Conservation (phyloP, 2,888 invertebrate species). For the Agrilus biguttatus region DNA sequence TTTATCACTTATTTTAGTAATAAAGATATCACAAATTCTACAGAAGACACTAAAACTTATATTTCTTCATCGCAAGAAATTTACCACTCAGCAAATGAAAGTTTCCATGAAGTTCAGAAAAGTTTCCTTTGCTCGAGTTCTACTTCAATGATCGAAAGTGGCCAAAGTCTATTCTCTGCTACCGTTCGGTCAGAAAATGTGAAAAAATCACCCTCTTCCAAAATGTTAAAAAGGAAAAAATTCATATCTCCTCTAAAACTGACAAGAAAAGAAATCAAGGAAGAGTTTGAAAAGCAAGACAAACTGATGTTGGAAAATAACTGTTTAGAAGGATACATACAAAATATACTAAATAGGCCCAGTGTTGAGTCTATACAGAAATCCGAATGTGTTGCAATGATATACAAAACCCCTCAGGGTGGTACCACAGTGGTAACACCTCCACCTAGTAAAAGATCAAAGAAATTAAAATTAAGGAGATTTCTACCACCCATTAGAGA, state of each 20-base stretch:
- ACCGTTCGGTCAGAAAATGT: not conserved
- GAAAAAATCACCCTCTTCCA: constrained; percentile 1
- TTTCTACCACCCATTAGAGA: constrained; percentile 5
- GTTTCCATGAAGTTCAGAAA: not conserved
- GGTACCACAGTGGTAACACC: constrained; percentile 16
- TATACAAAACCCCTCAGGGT: constrained; percentile 19
- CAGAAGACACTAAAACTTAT: not conserved
- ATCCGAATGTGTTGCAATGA: constrained; percentile 17
- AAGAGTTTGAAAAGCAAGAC: constrained; percentile 20
- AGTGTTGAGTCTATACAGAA: constrained; percentile 19
- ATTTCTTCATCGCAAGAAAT: not conserved
- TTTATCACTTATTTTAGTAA: too few relatives aligned
- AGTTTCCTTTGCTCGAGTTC: not conserved
- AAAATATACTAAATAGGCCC: constrained; percentile 19
- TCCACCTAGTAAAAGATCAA: constrained; percentile 7
- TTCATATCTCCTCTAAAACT: constrained; percentile 17
- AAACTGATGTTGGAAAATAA: constrained; percentile 15
- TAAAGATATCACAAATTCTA: not conserved
- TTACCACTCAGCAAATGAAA: not conserved
- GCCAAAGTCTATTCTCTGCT: constrained; percentile 1
- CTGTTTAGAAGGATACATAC: constrained; percentile 14
- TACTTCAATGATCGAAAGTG: not conserved
- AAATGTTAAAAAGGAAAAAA: constrained; percentile 1
- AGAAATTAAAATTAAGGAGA: constrained; percentile 2
- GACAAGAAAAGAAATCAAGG: constrained; percentile 18